Evolutionary conservation across 2,797 vertebrate genomes (phyloP).

Genomic region (Tragopan temminckii): DNA sequence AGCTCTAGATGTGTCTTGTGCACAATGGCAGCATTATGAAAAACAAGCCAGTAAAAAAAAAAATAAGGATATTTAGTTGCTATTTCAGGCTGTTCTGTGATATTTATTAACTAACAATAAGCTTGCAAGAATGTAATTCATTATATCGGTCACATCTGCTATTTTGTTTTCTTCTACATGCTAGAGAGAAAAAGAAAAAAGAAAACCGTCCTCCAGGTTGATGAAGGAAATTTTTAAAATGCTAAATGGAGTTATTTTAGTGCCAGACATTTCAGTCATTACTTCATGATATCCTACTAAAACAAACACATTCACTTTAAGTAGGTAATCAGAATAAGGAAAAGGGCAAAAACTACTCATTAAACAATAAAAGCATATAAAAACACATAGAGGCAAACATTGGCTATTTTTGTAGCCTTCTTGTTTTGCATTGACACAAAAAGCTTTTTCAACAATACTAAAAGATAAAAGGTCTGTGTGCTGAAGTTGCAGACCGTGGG

Average conservation of each 20-base stretch:
- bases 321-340: not conserved
- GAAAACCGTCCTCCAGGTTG: not conserved
- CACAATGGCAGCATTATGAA: not conserved
- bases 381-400: not conserved
- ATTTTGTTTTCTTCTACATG: not conserved
- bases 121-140: not conserved
- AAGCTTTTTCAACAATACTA: not conserved
- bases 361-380: not conserved
- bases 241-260: not conserved
- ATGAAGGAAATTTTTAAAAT: not conserved
- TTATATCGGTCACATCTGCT: not conserved
- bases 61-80: not conserved
- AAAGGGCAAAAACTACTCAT: not conserved
- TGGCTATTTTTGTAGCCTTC: not conserved
- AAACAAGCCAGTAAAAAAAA: not conserved
- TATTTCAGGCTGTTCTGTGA: not conserved
- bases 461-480: not conserved
- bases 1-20: not conserved
- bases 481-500: not conserved
- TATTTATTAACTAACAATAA: conserved; percentile 15
- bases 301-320: not conserved
- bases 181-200: not conserved
- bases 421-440: not conserved
- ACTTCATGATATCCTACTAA: not conserved
- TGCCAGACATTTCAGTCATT: not conserved